A percentile compares a stretch with the other conserved stretches of the same genome.
phyloP scores from a whole-genome alignment of 2,888 invertebrate species.

The Lasioglossum leucozonium region DNA sequence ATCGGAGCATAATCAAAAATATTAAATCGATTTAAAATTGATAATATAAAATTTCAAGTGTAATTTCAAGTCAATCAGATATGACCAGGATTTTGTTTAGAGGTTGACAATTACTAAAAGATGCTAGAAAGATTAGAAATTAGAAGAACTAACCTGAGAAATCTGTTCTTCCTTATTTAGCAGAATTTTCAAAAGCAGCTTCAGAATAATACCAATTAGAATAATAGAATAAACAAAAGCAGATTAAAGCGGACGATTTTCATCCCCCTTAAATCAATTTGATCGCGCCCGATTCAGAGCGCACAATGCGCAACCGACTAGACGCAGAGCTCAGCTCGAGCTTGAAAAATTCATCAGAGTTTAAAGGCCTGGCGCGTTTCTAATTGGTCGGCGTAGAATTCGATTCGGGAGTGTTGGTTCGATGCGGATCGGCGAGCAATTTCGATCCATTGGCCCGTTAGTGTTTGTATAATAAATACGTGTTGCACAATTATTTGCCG shows the following conservation, averaged over 20 bases:
- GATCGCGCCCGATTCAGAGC: background rate
- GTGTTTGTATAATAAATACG: conserved; percentile 16
- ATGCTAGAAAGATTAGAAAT: too few relatives aligned
- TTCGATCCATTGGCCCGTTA: conserved; percentile 1
- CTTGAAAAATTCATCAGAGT: background rate
- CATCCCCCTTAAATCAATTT: background rate
- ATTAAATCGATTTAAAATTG: too few relatives aligned
- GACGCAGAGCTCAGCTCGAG: background rate
- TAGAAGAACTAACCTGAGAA: background rate
- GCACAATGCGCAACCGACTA: background rate
- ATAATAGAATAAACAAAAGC: background rate
- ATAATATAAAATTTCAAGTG: too few relatives aligned
- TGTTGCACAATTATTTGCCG: background rate
- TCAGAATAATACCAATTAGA: background rate
- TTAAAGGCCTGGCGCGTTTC: background rate
- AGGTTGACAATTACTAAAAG: too few relatives aligned
- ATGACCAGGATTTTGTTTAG: too few relatives aligned
- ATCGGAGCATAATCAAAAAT: too few relatives aligned
- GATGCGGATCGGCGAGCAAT: conserved; percentile 1
- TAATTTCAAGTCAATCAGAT: too few relatives aligned
- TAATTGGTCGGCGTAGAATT: background rate
- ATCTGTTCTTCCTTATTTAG: background rate
- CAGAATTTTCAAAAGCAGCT: background rate
- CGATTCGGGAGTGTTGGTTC: background rate
- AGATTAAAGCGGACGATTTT: background rate